Evolutionary conservation across 1,140 invertebrate species (phyloP), one percentile per base, ranked within the genome.

Genomic region (Laupala kohalensis): DNA sequence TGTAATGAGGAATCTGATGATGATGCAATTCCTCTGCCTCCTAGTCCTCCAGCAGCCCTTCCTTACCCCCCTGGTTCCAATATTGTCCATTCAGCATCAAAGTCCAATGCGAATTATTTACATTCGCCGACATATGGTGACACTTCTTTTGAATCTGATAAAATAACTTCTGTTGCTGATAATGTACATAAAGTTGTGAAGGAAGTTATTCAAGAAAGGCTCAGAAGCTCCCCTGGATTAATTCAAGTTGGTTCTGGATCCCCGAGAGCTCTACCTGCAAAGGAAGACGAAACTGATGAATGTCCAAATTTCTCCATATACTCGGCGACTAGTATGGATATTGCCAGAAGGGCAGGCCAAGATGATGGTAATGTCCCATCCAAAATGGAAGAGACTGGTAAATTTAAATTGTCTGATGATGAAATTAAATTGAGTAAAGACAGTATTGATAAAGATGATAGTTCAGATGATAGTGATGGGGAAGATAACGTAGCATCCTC

Each of bases 241-340:
- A 25, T 71, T 5, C 6, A 63, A 28, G 63, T 13, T 28, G 29
- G 27, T 65, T 19, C 27, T 27, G 26, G 15, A 29, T 68, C 67
- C 19, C 15, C 27, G 9, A 30, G 25, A 23, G 26, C 28, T 30
- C 29, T 27, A 30, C 15, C 65, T 30, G 64, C 62, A 63, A 84
- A 86, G 53, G 84, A 85, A 2, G 84, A 86, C 64, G 86, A 85
- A 3, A 86, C 88, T 75, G 87, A 88, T 0, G 90, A 90, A 72
- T 92, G 90, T 82, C 91, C 91, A 5, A 92, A 92, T 77, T 92
- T 92, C 77, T 90, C 89, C 5, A 90, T 93, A 70, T 93, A 93
- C 79, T 92, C 91, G 0, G 87, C 89, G 4, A 86, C 90, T 74
- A 92, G 90, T 26, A 89, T 92, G 78, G 87, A 89, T 70, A 86